Evolutionary conservation across 1,140 invertebrate species (phyloP), one percentile per base, ranked within the genome.

Genomic region (Halesus radiatus): DNA sequence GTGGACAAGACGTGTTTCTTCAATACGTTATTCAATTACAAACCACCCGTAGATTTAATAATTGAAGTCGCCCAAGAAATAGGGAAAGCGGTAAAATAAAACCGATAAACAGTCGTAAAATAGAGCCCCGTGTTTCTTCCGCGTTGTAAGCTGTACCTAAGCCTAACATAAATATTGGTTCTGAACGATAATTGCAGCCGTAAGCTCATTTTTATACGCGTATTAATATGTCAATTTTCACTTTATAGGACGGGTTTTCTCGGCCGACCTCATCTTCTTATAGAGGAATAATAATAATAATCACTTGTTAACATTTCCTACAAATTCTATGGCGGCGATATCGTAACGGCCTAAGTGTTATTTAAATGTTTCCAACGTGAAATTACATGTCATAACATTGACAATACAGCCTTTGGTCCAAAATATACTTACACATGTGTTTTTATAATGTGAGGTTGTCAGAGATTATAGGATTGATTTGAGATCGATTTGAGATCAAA

Each of bases 221-320:
- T 66, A 66, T 66, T 52, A 72, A 72, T 53, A 72, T 72, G 68
- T 54, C 68, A 54, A 72, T 72, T 50, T 72, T 54, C 68, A 66
- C 8, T 72, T 72, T 72, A 72, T 72, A 26, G 68, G 22, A 52
- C 50, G 50, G 68, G 45, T 53, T 72, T 52, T 23, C 64, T 37
- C 20, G 7, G 50, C 7, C 45, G 45, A 32, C 20, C 23, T 1
- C 3, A 18, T 56, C n/a, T 20, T 60, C 56, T 1, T 13, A 45
- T 13, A 45, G 37, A 32, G 0, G 29, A 66, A 45, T 45, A 64
- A 66, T 66, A 66, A 66, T 4, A 29, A 13, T 45, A 45, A 45
- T 45, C 37, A 45, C 37, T 45, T 13, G n/a, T 56, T 56, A 20
- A 29, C 15, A 29, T 16, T 66, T 66, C 10, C 29, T n/a, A 66